Evolutionary conservation across 2,113 vertebrate species (phyloP).

Genomic region (Henicopernis longicauda): DNA sequence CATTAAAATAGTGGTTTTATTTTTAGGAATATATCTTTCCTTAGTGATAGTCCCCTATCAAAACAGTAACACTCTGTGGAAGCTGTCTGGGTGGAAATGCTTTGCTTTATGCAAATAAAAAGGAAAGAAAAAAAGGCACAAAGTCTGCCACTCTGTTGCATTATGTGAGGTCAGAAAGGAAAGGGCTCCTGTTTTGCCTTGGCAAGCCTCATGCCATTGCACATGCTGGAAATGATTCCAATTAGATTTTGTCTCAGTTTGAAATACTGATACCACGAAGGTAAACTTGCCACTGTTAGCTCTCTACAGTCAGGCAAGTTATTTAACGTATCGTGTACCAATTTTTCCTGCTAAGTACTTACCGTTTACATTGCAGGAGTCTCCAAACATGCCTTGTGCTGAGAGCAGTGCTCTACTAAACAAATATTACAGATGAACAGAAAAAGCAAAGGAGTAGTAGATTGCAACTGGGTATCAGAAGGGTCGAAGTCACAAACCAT

Average conservation of each 20-base stretch:
- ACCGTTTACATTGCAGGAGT: not conserved
- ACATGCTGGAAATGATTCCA: not conserved
- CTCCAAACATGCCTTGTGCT: not conserved
- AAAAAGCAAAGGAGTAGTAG: not conserved
- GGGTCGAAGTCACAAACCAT: not conserved
- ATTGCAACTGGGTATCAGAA: not conserved
- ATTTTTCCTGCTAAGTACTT: not conserved
- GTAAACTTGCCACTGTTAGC: not conserved
- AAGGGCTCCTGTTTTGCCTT: not conserved
- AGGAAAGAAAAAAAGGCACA: not conserved
- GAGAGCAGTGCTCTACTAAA: not conserved
- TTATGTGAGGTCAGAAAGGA: not conserved
- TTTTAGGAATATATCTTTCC: not conserved
- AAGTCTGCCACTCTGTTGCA: not conserved
- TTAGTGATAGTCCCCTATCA: not conserved
- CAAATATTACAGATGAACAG: not conserved
- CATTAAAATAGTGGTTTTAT: not conserved
- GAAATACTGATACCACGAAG: not conserved
- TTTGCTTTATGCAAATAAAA: not conserved
- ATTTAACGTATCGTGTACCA: not conserved
- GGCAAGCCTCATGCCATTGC: not conserved
- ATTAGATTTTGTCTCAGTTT: not conserved
- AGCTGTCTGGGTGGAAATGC: not conserved
- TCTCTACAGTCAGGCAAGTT: not conserved
- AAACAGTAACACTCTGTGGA: not conserved